These are phyloP conservation scores for Prostheceraeus crozeri DNA, from an alignment of 2,888 invertebrate genomes.

Conservation along the genomic window DNA sequence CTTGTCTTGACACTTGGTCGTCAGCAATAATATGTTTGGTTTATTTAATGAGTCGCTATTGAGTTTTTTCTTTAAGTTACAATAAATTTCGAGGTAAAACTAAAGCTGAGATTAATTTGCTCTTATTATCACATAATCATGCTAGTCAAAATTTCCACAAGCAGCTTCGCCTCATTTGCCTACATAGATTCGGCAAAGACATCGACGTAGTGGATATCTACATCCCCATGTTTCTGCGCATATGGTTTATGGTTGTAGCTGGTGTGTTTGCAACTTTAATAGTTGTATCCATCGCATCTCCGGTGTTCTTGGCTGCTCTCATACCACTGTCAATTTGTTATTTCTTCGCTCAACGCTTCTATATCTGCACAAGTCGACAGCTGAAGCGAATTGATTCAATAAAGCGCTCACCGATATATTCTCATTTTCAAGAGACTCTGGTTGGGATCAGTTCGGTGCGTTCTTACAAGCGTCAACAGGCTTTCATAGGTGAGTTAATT, in stretches of 20 bases:
- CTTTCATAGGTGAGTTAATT: slow-evolving; percentile 70
- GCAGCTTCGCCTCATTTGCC: too few species aligned
- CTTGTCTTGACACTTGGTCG: too few species aligned
- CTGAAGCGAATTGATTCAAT: slow-evolving; percentile 82
- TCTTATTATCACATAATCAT: slow-evolving; percentile 19
- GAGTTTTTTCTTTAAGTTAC: too few species aligned
- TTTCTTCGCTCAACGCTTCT: slow-evolving; percentile 47
- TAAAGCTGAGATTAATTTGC: slow-evolving; percentile 36
- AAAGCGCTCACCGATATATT: slow-evolving; percentile 84
- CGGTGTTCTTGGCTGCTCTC: slow-evolving; percentile 46
- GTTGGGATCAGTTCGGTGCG: slow-evolving; percentile 66
- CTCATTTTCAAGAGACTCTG: slow-evolving; percentile 84
- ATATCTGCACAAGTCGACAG: slow-evolving; percentile 66
- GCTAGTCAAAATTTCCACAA: too few species aligned
- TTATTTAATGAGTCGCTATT: too few species aligned
- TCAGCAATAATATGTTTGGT: too few species aligned
- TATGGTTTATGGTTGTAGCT: slow-evolving; percentile 43
- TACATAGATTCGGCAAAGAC: slow-evolving; percentile 45
- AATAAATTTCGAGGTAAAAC: neutral
- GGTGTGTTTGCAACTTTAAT: slow-evolving; percentile 45
- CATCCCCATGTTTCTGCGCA: slow-evolving; percentile 43
- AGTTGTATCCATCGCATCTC: slow-evolving; percentile 48
- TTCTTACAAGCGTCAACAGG: slow-evolving; percentile 69
- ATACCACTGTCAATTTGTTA: slow-evolving; percentile 49
- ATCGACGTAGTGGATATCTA: slow-evolving; percentile 48